phyloP scores from a whole-genome alignment of 2,797 vertebrate genomes.

The Rostrhamus sociabilis region DNA sequence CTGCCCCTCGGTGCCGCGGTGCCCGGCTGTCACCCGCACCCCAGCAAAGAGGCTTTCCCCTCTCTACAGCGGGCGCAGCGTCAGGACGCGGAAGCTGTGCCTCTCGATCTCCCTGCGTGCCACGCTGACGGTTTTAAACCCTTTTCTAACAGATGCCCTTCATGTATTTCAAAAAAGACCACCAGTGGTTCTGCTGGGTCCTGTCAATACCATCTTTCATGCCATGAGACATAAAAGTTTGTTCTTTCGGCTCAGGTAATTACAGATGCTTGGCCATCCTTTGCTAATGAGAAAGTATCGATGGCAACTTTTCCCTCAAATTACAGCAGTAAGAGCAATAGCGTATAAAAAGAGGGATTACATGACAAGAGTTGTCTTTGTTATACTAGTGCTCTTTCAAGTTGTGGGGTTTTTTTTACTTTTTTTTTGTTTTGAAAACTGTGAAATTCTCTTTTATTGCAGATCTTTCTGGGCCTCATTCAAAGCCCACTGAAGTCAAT shows the following conservation, averaged over 20 bases:
- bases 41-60: background rate
- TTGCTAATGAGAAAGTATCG: background rate
- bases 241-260: background rate
- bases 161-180: background rate
- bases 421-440: background rate
- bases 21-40: rapidly evolving
- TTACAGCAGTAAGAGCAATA: background rate
- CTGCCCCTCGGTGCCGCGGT: rapidly evolving
- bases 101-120: rapidly evolving
- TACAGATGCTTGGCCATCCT: background rate
- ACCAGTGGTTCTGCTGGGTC: background rate
- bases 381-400: background rate
- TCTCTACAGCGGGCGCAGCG: rapidly evolving
- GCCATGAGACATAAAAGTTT: background rate
- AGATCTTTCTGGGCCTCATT: background rate
- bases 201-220: background rate
- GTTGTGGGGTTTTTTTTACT: background rate
- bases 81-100: background rate
- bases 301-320: background rate
- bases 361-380: background rate
- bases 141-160: background rate
- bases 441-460: background rate
- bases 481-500: background rate
- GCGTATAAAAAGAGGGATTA: background rate
- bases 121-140: background rate